Evolutionary conservation across 2,888 invertebrate species (phyloP).

Genomic region (Halocaridina rubra): DNA sequence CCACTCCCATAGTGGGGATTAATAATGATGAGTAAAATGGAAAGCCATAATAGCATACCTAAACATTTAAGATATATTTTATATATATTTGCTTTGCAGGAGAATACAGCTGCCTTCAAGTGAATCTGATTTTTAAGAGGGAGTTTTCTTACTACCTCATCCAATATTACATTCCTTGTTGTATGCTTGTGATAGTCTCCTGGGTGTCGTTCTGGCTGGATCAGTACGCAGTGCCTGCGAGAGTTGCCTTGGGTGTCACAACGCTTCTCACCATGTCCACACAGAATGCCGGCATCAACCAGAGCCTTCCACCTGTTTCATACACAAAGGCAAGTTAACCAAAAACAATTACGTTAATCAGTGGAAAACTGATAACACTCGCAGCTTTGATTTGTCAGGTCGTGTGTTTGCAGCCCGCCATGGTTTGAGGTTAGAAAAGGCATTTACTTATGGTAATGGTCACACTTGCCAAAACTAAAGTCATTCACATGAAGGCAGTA

Average conservation of each 20-base stretch:
- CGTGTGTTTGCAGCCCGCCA: no score
- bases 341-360: no score
- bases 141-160: constrained; percentile 73
- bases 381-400: no score
- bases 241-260: constrained; percentile 70
- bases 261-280: constrained; percentile 72
- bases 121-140: constrained; percentile 70
- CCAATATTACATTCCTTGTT: constrained; percentile 72
- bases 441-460: no score
- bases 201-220: constrained; percentile 69
- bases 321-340: constrained; percentile 73
- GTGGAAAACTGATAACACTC: no score
- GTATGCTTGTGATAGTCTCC: constrained; percentile 70
- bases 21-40: no score
- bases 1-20: no score
- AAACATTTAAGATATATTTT: not conserved
- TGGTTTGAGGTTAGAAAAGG: no score
- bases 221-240: constrained; percentile 68
- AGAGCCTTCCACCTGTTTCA: constrained; percentile 71
- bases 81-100: constrained; percentile 66
- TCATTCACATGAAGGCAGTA: no score
- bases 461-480: no score
- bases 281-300: constrained; percentile 70
- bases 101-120: constrained; percentile 71
- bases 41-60: not conserved